Base-by-base conservation (phyloP, 2,888 invertebrate species). In the Lasioglossum morio region DNA sequence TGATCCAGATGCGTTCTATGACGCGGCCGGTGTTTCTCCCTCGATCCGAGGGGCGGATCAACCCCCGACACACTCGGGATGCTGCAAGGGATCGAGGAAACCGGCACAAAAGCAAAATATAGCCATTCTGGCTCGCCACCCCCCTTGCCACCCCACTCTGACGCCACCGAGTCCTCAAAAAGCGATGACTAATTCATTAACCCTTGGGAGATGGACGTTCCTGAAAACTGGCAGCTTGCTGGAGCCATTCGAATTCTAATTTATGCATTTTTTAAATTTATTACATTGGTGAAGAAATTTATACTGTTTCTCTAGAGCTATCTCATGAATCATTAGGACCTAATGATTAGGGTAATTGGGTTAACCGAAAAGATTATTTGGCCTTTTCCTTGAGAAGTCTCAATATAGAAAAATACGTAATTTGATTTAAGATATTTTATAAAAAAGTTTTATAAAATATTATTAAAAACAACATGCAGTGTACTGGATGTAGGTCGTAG, bases 1-100 rank as follows among this genome's bases (percentile, higher is more conserved):
- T 93, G 93, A 93, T 93, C 92, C 92, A 92, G 89, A 92, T 92
- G 90, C 92, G 90, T 78, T 77, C 84, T 82, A 82, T 79, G 86
- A 76, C 79, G 81, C 57, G 57, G 46, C 43, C 75, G 63, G 76
- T 81, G 82, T 77, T 70, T 90, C 88, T 75, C 85, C 87, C 84
- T 89, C 82, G 81, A 86, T 86, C 76, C 40, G 63, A 87, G 75
- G 72, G 77, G 66, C 82, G 87, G 85, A 30, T 30, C 43, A 10
- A 19, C 23, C 30, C 57, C 77, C 46, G 66, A 77, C 79, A 79
- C 82, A 76, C 82, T 66, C 80, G 76, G 86, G 86, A 87, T 87
- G 83, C 87, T 87, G 86, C 69, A 57, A 80, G 82, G 81, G 81
- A 79, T 57, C 77, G 75, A 40, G 82, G 66, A 89, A 88, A 83